These are phyloP conservation scores for Oncorhynchus mykiss DNA, from an alignment of 2,113 vertebrate genomes.

Conservation along the genomic window DNA sequence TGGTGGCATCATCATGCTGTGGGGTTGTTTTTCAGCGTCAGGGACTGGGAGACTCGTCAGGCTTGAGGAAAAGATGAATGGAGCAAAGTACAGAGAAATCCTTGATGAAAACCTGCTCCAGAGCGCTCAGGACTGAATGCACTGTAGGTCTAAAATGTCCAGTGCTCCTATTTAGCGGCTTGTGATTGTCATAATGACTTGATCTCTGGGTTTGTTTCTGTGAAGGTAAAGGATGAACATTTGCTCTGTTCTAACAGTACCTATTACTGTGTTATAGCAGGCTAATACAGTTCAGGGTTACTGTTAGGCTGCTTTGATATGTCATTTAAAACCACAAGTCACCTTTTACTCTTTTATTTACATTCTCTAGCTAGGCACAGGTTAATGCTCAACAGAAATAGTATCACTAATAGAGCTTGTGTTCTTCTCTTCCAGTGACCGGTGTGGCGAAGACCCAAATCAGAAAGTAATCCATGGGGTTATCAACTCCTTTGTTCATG, in stretches of 20 bases:
- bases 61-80: too few relatives aligned
- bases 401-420: not conserved
- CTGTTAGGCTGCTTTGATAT: not conserved
- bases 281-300: not conserved
- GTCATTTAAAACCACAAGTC: not conserved
- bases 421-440: constrained; percentile 79
- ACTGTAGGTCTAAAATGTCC: not conserved
- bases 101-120: too few relatives aligned
- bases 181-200: too few relatives aligned
- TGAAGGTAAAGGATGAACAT: too few relatives aligned
- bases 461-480: constrained; percentile 99
- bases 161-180: too few relatives aligned
- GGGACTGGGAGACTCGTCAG: too few relatives aligned
- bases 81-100: too few relatives aligned
- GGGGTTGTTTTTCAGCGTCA: too few relatives aligned
- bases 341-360: not conserved
- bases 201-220: too few relatives aligned
- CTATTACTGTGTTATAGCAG: not conserved
- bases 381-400: not conserved
- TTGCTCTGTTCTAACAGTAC: not conserved
- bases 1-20: too few relatives aligned
- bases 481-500: constrained; percentile 99
- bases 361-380: not conserved
- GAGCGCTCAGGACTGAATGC: too few relatives aligned
- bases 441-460: constrained; percentile 97